Base-by-base conservation (phyloP, 2,888 invertebrate genomes). In the Orthosia gracilis region DNA sequence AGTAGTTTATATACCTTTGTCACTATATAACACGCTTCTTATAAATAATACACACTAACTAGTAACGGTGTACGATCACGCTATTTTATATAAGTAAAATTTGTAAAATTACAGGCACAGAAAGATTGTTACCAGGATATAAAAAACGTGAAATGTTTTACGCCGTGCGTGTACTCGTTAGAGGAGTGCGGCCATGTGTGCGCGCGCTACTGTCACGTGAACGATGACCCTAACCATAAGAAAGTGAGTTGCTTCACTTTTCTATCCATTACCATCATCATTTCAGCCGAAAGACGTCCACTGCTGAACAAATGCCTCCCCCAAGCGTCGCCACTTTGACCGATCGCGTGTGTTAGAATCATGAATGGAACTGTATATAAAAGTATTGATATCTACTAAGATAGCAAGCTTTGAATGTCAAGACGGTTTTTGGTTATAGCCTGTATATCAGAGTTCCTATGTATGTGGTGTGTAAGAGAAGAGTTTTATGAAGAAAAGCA, bases 181-280 rank as follows among this genome's bases (percentile, higher is more conserved):
- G 92, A 92, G 62, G 89, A 92, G 21, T 98, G 95, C 90, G 98
- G 98, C 0, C 98, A 98, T 90, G 91, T 93, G 1, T 98, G 98
- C 89, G 79, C 65, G 3, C 90, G 84, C 65, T 88, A 78, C 0
- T 98, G 98, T 88, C 98, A 98, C 88, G 94, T 97, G 45, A 90
- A 88, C 1, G 88, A 96, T 49, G 97, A 97, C 90, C 97, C 97
- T 0, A 95, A 97, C 71, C 98, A 98, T 90, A 88, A 96, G 63
- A 76, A 94, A 80, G 97, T 97, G 87, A 91, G 76, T 74, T 26
- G 17, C 61, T 52, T 31, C 23, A 52, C 17, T 65, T 40, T 79
- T 47, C 18, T 49, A 40, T 45, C 31, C 15, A 40, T 50, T 26
- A 12, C 45, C 63, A 40, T 40, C 40, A 40, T 40, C 40, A 40